Evolutionary conservation across 2,797 vertebrate genomes (phyloP).

Genomic region (Momotus momota): DNA sequence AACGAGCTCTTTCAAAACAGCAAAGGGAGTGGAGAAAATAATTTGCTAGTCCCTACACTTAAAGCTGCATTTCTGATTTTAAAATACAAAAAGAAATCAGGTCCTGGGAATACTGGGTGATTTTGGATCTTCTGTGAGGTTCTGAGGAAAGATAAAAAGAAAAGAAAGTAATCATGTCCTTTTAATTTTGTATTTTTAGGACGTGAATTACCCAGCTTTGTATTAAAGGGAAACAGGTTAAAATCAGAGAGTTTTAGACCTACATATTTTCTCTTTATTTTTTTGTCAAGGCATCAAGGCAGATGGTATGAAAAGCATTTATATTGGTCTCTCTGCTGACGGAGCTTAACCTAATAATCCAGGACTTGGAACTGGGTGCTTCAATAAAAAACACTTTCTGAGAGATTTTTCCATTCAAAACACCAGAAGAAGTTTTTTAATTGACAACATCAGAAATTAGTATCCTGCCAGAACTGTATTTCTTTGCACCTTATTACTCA

Average conservation of each 20-base stretch:
- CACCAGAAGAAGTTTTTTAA: constrained; percentile 79
- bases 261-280: constrained; percentile 49
- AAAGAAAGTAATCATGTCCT: not conserved
- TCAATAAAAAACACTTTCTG: constrained; percentile 76
- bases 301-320: constrained; percentile 77
- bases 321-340: constrained; percentile 69
- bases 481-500: constrained; percentile 61
- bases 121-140: constrained; percentile 52
- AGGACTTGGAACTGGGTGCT: constrained; percentile 73
- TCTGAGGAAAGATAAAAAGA: constrained; percentile 26
- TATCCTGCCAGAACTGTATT: constrained; percentile 67
- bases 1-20: constrained; percentile 38
- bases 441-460: constrained; percentile 81
- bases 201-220: constrained; percentile 44
- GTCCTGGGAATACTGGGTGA: constrained; percentile 36
- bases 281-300: constrained; percentile 57
- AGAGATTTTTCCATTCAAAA: constrained; percentile 78
- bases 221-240: constrained; percentile 27
- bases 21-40: constrained; percentile 51
- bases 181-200: constrained; percentile 42
- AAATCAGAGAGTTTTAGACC: constrained; percentile 44
- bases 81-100: constrained; percentile 58
- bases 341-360: constrained; percentile 78
- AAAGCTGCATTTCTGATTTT: constrained; percentile 69
- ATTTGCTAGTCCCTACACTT: constrained; percentile 54